These are phyloP conservation scores for Drosophila sucinea DNA, from an alignment of 1,140 invertebrate genomes.

Conservation along the genomic window DNA sequence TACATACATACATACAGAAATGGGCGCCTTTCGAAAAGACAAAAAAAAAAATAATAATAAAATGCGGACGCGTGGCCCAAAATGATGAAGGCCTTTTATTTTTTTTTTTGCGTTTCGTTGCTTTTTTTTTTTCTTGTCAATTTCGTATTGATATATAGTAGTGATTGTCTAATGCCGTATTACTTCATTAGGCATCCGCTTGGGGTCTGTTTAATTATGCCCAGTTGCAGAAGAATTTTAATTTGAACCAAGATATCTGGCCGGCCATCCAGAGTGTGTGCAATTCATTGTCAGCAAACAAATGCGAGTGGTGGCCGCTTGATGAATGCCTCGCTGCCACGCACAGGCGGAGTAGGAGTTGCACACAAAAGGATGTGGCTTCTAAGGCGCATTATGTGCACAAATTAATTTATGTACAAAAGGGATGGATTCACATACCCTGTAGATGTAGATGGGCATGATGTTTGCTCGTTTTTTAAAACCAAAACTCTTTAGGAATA, in stretches of 20 bases:
- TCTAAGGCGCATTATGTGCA: slow-evolving; percentile 74
- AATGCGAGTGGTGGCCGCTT: slow-evolving; percentile 62
- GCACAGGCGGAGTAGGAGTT: slow-evolving; percentile 51
- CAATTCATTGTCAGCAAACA: slow-evolving; percentile 83
- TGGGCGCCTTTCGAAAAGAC: slow-evolving; percentile 26
- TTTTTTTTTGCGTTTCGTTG: background rate
- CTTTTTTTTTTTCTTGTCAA: slow-evolving; percentile 41
- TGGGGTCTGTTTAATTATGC: slow-evolving; percentile 71
- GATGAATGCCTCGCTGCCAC: slow-evolving; percentile 77
- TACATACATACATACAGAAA: slow-evolving; percentile 4
- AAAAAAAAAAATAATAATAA: background rate
- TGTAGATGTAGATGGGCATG: too few species aligned
- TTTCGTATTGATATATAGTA: slow-evolving; percentile 60
- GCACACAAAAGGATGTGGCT: slow-evolving; percentile 6
- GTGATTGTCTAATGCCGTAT: slow-evolving; percentile 59
- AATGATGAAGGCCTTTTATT: background rate
- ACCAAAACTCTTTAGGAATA: too few species aligned
- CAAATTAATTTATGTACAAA: slow-evolving; percentile 79
- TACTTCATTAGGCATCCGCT: slow-evolving; percentile 64
- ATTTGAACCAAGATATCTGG: slow-evolving; percentile 45
- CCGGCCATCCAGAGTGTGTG: slow-evolving; percentile 37
- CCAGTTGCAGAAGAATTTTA: slow-evolving; percentile 62
- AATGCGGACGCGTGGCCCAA: slow-evolving; percentile 45
- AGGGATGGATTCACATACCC: background rate
- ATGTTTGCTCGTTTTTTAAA: too few species aligned